Evolutionary conservation across 2,888 invertebrate species (phyloP), one percentile per base, ranked within the genome.

Genomic region (Brachylomia viminalis): DNA sequence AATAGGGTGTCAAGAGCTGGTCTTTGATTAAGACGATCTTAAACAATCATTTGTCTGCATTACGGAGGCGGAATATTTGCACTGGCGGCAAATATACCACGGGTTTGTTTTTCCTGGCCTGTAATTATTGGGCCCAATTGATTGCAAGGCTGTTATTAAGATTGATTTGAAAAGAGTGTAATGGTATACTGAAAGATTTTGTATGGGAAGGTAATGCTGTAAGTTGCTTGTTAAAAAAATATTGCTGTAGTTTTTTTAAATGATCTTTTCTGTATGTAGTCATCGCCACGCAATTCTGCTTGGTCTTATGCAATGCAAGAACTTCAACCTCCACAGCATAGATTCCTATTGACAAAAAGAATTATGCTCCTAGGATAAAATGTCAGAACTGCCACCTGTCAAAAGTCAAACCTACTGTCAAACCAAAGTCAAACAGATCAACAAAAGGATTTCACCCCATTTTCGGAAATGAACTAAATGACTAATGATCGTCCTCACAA

Each of bases 21-120:
- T 64, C 86, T 86, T 75, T 92, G 88, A 91, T 91, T 88, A 89
- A 59, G 47, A 38, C 65, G 68, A 87, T 87, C 87, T 88, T 87
- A 82, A 82, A 80, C 81, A 79, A 75, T 80, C 88, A 84, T 91
- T 89, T 85, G 86, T 91, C 88, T 88, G 77, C 75, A 88, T 91
- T 89, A 86, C 33, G 7, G 30, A 17, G 42, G 13, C 38, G 27
- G 38, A 70, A 58, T 42, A 77, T 79, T 75, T 70, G 68, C 42
- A 38, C 7, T 30, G 64, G 70, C 49, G 30, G 13, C 61, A 65
- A 66, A 72, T 8, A 68, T 52, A 1, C 56, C 20, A 59, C 27
- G 33, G 15, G n/a, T 58, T 2, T 72, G 15, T 72, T 69, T 74
- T 49, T 15, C 33, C 38, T 27, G 64, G 13, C 69, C 42, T 77